Base-by-base conservation (phyloP, 2,888 invertebrate species). In the Spilosoma lubricipeda region DNA sequence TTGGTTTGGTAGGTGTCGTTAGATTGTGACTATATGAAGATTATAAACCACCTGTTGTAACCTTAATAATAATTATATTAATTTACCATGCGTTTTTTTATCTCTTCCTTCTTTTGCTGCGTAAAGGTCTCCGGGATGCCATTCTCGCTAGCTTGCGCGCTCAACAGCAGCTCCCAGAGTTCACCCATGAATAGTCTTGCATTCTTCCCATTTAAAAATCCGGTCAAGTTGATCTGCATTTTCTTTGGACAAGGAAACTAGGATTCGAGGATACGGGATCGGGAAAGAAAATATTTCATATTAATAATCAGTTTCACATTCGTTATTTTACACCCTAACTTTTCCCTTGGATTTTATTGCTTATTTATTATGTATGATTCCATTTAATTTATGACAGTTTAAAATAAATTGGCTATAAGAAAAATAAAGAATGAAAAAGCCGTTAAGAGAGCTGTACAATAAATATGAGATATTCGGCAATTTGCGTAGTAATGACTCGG, bases 161-260 rank as follows among this genome's bases (percentile, higher is more conserved):
- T 99, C 78, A 99, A 96, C 83, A 99, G 95, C 84, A 99, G 95
- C 80, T 98, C 98, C 99, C 99, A 99, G 72, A 99, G 96, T 93
- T 99, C 99, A 7, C 98, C 98, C 98, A 99, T 99, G 94, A 99
- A 99, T 86, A 98, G 97, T 64, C 99, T 97, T 30, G 99, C 99
- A 94, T 99, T 99, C 93, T 99, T 99, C 20, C 99, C 99, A 91
- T 99, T 99, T 79, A 99, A 96, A 94, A 99, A 99, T 68, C 99
- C 99, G 67, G 99, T 99, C 93, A 99, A 96, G 95, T 99, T 99
- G 90, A 99, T 99, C 97, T 99, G 99, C 98, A 99, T 99, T 95
- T 99, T 98, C 94, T 99, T 98, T 70, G 99, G 99, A 96, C 99
- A 99, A 72, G 99, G 99, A 95, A 97, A 98, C 98, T 98, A 96